Base-by-base conservation (phyloP, 2,797 vertebrate genomes). In the Emydoidea blandingii region DNA sequence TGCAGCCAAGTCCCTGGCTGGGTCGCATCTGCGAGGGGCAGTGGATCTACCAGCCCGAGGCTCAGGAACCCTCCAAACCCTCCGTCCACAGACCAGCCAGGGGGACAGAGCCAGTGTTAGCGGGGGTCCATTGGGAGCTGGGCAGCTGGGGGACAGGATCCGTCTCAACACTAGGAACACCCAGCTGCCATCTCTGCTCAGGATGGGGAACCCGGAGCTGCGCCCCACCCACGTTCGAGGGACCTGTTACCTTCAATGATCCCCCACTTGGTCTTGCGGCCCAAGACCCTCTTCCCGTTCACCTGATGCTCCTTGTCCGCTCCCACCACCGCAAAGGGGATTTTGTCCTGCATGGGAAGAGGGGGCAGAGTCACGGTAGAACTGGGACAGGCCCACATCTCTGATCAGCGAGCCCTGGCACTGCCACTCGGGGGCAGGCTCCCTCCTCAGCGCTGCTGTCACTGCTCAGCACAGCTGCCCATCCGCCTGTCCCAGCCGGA, bases 221-320 rank as follows among this genome's bases (percentile, higher is more conserved):
- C 6, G 5, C 68, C 74, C 44, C 72, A 12, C n/a, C 74, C 44
- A 47, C 4, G 3, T 47, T 21, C 21, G 8, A 15, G n/a, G 11
- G 44, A 79, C 54, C 1, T 1, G 98, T 98, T 95, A 99, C 99
- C 99, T 99, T 99, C 99, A 18, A 99, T 98, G 96, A 99, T 98
- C 78, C 99, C 99, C 99, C 99, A 99, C 97, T 99, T 99, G 78
- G 99, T 99, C 98, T 99, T 99, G 76, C 99, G 98, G 85, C 99
- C 99, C 96, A 99, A 98, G 91, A 99, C 98, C 83, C 98, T 98
- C 97, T 98, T 99, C 89, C 99, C 99, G 0, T 99, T 99, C 95
- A 99, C 99, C 91, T 99, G 98, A 96, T 99, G 99, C 94, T 99
- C 99, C 95, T 98, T 98, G 97, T 99, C 99, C 0, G 99, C 99